Conservation (phyloP, 1,140 invertebrate genomes). For the Brachionus paranguensis region DNA sequence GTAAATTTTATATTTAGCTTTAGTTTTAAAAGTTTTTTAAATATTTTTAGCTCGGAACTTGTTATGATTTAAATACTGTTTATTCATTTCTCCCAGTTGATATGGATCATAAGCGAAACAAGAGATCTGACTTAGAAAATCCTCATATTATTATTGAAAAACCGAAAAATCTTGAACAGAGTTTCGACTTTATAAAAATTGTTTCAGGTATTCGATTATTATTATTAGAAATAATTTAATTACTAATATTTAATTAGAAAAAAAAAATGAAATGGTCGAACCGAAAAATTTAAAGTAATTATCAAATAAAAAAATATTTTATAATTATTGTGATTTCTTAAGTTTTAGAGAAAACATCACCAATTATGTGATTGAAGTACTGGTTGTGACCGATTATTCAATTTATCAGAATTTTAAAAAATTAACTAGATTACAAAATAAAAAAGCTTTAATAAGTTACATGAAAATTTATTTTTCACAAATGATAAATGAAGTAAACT, state of each 20-base stretch:
- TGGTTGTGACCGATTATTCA: background rate
- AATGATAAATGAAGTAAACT: background rate
- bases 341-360: background rate
- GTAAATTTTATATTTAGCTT: background rate
- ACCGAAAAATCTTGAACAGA: background rate
- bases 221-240: too few relatives aligned
- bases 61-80: background rate
- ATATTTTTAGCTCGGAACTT: background rate
- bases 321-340: background rate
- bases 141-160: background rate
- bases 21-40: background rate
- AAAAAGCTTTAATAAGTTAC: background rate
- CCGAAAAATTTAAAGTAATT: background rate
- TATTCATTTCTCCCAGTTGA: background rate
- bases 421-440: background rate
- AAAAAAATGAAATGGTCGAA: background rate
- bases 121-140: background rate
- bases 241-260: background rate
- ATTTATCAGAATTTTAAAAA: background rate
- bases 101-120: background rate
- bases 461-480: constrained; percentile 22
- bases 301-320: background rate
- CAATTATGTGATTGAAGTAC: background rate
- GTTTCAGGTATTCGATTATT: background rate
- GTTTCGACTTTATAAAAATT: background rate